Evolutionary conservation across 2,113 vertebrate genomes (phyloP), one percentile per base, ranked within the genome.

Genomic region (Brevimyrus niger): DNA sequence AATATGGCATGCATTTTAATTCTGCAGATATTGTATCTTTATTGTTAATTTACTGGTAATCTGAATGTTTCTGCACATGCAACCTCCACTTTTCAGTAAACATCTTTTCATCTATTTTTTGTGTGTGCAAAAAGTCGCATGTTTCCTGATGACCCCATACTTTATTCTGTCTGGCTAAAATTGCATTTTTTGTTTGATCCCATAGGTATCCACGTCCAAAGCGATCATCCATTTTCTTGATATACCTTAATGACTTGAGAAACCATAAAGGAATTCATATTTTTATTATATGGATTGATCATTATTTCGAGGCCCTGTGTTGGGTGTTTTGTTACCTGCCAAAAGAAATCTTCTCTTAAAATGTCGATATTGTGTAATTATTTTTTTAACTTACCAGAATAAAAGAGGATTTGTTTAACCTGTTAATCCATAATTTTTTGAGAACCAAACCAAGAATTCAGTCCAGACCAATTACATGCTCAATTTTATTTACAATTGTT

Each of bases 401-500:
- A 90, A 90, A 90, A 90, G 13, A 90, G 88, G 13, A 21, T 87
- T 19, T 87, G 61, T 87, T 38, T 90, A 80, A 87, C 38, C 73
- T 61, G 35, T 44, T 82, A 65, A 13, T 31, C 17, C 50, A 50
- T 89, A 53, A 55, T 31, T 48, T 35, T 19, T 51, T 47, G n/a
- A 35, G 47, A 17, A n/a, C 23, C 53, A 53, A 55, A 38, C 19
- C 47, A 46, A 42, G n/a, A 53, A 47, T 69, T 11, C 50, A 84
- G 3, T 27, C 21, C 31, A 51, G n/a, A 87, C 27, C 31, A 86
- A 87, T 31, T 17, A 27, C 38, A 84, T 38, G 31, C 31, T 17
- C 88, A 88, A 91, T 90, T 95, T 96, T 95, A 95, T 95, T 96
- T 95, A 95, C 94, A 95, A 89, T 94, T 93, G 92, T 92, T 91